Conservation (phyloP, 2,888 invertebrate genomes). For the Nomada ferruginata region DNA sequence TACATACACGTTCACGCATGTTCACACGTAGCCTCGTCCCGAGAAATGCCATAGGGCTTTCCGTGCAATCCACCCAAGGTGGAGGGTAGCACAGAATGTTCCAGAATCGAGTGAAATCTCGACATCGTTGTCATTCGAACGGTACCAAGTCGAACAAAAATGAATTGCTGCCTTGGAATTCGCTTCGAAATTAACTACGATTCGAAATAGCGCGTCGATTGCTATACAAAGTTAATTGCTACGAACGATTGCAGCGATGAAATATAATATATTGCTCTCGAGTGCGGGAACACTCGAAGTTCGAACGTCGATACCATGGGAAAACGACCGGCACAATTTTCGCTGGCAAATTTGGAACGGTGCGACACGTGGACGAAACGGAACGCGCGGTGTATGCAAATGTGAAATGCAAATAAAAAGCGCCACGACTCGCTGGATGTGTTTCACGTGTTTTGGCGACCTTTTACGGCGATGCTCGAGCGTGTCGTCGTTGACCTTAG, state of each 20-base stretch:
- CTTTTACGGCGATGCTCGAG: conserved; percentile 16
- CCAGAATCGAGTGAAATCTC: too few species aligned
- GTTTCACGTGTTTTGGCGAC: conserved; percentile 21
- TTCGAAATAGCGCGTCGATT: too few species aligned
- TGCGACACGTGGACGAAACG: neutral
- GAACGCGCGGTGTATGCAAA: neutral
- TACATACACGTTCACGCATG: conserved; percentile 55
- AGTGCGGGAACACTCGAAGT: neutral
- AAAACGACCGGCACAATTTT: neutral
- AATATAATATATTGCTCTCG: too few species aligned
- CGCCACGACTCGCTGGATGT: neutral
- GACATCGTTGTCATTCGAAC: too few species aligned
- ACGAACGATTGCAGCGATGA: too few species aligned
- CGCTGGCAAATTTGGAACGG: neutral
- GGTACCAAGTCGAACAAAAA: too few species aligned
- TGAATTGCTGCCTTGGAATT: too few species aligned
- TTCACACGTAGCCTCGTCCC: conserved; percentile 44
- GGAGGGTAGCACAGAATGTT: neutral
- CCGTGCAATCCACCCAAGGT: conserved; percentile 37
- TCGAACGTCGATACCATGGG: neutral
- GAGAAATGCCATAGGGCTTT: conserved; percentile 62
- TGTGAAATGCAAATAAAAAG: conserved; percentile 10
- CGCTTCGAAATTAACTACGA: too few species aligned
- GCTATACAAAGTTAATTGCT: too few species aligned
- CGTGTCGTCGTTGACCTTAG: conserved; percentile 51